Evolutionary conservation across 2,797 vertebrate species (phyloP), one percentile per base, ranked within the genome.

Genomic region (Xerus rutilus): DNA sequence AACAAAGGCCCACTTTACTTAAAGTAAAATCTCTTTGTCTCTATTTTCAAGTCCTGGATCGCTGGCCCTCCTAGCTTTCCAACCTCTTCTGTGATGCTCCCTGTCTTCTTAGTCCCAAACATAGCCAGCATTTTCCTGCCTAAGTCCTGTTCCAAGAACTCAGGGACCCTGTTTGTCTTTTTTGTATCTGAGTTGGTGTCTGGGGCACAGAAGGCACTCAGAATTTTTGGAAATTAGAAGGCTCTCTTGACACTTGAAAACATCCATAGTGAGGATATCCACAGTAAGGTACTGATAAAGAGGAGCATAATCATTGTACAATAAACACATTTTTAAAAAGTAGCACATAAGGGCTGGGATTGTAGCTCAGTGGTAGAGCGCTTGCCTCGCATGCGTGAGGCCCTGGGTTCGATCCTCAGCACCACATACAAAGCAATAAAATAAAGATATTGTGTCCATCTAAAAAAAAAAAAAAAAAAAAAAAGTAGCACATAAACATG

Each of bases 181-280:
- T 73, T 77, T 65, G 25, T n/a, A 15, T 59, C 54, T 45, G 45
- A n/a, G n/a, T 14, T 54, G 35, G n/a, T 79, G 39, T 14, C 28
- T 11, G 11, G 59, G 20, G 43, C 28, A 20, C 2, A 57, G 23
- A 11, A 73, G 2, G 23, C 18, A 52, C 76, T 76, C 43, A 69
- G 67, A 57, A 82, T 17, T 28, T 52, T 89, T 83, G 47, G 5
- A 94, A 59, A 86, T 79, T 96, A 98, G 98, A 97, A 97, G 98
- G 97, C 97, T 94, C 97, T 76, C 96, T 91, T 95, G 93, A 57
- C 67, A 86, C 78, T 93, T 69, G 54, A 91, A 74, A 94, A 79
- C 54, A 57, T 20, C 20, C 18, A 18, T 32, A 6, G 72, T 9
- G 54, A 74, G 72, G 45, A 11, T 8, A 78, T 45, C 17, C 14